Base-by-base conservation (phyloP, 2,888 invertebrate species). In the Agrilus biguttatus region DNA sequence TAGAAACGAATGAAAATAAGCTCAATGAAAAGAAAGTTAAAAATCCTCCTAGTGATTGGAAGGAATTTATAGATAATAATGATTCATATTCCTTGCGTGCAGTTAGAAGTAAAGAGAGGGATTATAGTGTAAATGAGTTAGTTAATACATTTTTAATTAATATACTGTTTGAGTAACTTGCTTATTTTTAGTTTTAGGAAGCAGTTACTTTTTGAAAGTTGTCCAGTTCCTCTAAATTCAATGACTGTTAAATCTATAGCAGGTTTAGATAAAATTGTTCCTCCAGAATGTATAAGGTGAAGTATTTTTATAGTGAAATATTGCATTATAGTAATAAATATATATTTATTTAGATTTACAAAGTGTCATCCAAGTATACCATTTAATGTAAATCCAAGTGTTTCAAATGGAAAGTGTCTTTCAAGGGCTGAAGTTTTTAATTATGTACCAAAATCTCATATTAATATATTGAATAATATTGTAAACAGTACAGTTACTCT, bases 281-380 rank as follows among this genome's bases (percentile, higher is more conserved):
- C 61, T 17, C 47, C 54, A 43, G 47, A 53, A 46, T 55, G 50
- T 47, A 42, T 63, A 43, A 57, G 60, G 64, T 63, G 8, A 52
- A 43, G 46, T 46, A 33, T 38, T 14, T 17, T 17, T 17, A n/a
- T 5, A 39, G 14, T 8, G 14, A 28, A 23, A 23, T 4, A 44
- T 37, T 41, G 35, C 10, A 40, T 42, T 40, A 33, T 33, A 41
- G 12, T 32, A 39, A 36, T 14, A 34, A 19, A 14, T 33, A 32
- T 37, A 4, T 36, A 32, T 42, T 37, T 23, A 53, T 56, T 41
- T 47, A 65, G 64, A 46, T 55, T 49, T 42, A 65, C 65, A 10
- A 47, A 45, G 36, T 44, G 45, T 39, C 37, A 23, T 36, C 65
- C 65, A 19, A 39, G 42, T 23, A 40, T 65, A 38, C 44, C 55